phyloP scores from a whole-genome alignment of 2,797 vertebrate genomes.

The Lacerta bilineata region DNA sequence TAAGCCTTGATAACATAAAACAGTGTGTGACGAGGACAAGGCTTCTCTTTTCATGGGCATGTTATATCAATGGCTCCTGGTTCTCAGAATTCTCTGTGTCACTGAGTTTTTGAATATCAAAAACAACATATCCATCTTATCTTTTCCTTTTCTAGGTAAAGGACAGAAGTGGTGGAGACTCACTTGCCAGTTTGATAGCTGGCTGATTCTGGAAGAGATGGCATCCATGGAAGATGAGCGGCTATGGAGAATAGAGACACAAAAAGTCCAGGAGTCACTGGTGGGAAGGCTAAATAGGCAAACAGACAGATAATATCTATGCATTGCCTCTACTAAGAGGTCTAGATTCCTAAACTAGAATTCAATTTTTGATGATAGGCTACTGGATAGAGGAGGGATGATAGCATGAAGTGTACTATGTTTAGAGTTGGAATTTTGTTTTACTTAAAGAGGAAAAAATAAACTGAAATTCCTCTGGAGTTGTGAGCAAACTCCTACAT shows the following conservation, averaged over 20 bases:
- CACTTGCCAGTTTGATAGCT: conserved; percentile 26
- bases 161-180: not conserved
- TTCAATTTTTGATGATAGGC: not conserved
- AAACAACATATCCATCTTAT: not conserved
- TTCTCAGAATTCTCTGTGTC: not conserved
- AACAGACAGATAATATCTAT: no score
- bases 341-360: not conserved
- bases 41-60: not conserved
- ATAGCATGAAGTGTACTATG: not conserved
- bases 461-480: not conserved
- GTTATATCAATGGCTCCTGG: not conserved
- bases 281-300: not conserved
- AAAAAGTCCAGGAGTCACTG: not conserved
- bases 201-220: conserved; percentile 55
- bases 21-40: not conserved
- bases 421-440: not conserved
- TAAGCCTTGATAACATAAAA: not conserved
- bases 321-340: not conserved
- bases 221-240: conserved; percentile 71
- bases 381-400: not conserved
- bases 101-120: not conserved
- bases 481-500: not conserved
- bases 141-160: not conserved
- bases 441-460: not conserved
- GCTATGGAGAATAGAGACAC: conserved; percentile 40